A percentile compares a stretch with the other conserved stretches of the same genome.
Evolutionary conservation across 2,888 invertebrate genomes (phyloP).

Genomic region (Didymodactylos carnosus): DNA sequence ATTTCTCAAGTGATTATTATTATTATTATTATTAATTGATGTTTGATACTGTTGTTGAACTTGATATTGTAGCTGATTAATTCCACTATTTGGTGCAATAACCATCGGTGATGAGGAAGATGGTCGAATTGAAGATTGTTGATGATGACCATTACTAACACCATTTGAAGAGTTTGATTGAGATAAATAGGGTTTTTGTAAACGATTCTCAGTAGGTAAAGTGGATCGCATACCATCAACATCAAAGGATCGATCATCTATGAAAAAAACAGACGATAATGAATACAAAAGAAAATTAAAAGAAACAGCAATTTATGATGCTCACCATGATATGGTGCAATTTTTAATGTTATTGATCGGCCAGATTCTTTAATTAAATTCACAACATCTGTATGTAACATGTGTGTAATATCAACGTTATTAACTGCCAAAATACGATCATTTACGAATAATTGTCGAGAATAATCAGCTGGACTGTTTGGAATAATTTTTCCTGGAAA

Average conservation of each 20-base stretch:
- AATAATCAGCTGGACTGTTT: conserved; percentile 80
- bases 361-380: conserved; percentile 91
- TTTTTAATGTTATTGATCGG: conserved; percentile 51
- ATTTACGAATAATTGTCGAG: conserved; percentile 68
- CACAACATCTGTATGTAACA: conserved; percentile 87
- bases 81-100: neutral
- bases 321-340: conserved; percentile 24
- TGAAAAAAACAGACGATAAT: neutral
- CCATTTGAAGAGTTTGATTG: neutral
- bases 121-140: no score
- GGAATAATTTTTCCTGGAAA: conserved; percentile 67
- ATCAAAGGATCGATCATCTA: neutral
- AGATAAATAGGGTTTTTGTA: no score
- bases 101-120: neutral
- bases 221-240: no score
- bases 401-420: conserved; percentile 65
- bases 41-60: no score
- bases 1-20: neutral
- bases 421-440: conserved; percentile 90
- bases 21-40: neutral
- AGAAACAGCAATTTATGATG: neutral
- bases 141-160: no score
- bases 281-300: neutral
- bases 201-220: no score
- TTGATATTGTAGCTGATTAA: no score